Conservation (phyloP, 2,797 vertebrate species). For the Poecilia gillii region DNA sequence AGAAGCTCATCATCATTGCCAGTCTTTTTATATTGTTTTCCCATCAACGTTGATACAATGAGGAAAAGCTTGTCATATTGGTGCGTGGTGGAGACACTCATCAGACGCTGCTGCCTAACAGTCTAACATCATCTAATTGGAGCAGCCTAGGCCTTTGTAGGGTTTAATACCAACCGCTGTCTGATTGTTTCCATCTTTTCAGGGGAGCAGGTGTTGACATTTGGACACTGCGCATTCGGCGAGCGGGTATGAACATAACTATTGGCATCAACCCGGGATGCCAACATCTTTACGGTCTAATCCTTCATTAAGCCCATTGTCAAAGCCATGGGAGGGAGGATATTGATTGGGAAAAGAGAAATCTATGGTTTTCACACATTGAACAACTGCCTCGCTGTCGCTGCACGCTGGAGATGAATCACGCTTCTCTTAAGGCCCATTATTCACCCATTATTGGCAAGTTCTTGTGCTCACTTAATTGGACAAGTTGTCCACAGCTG, state of each 20-base stretch:
- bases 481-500: conserved; percentile 78
- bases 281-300: conserved; percentile 63
- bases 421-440: conserved; percentile 71
- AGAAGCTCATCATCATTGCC: not conserved
- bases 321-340: conserved; percentile 57
- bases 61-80: not conserved
- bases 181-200: conserved; percentile 29
- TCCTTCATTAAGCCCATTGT: conserved; percentile 64
- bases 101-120: conserved; percentile 13
- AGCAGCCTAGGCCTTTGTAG: not conserved
- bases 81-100: not conserved
- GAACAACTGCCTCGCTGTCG: conserved; percentile 57
- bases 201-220: conserved; percentile 58
- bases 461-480: conserved; percentile 78
- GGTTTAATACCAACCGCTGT: not conserved
- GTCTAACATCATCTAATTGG: conserved; percentile 17
- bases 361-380: conserved; percentile 74
- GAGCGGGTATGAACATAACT: conserved; percentile 50
- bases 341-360: conserved; percentile 74
- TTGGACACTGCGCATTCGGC: conserved; percentile 28
- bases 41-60: conserved; percentile 3
- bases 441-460: conserved; percentile 82
- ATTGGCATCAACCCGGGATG: conserved; percentile 58
- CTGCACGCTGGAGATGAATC: conserved; percentile 73
- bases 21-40: not conserved